phyloP scores from a whole-genome alignment of 2,797 vertebrate species.

The Hypotaenidia okinawae region DNA sequence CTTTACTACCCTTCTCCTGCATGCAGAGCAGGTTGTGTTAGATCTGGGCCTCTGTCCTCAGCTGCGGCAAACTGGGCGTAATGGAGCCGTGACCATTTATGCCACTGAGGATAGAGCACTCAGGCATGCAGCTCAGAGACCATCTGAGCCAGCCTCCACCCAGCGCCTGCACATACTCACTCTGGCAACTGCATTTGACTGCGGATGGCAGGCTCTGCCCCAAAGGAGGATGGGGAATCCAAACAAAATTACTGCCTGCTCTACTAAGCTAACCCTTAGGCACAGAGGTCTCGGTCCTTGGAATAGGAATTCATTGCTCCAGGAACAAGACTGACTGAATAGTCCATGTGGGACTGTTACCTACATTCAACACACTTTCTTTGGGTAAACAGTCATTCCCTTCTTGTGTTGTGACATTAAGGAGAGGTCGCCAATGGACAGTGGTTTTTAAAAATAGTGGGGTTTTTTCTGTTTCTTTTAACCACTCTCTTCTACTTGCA shows the following conservation, averaged over 20 bases:
- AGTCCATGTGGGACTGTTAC: slow-evolving; percentile 16
- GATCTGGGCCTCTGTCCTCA: not conserved
- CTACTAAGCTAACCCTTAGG: slow-evolving; percentile 24
- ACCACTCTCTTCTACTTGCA: slow-evolving; percentile 1
- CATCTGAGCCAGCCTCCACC: not conserved
- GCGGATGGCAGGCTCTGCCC: not conserved
- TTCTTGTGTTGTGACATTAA: slow-evolving; percentile 4
- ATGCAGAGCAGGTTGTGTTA: not conserved
- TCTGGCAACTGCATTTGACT: not conserved
- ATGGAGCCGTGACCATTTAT: not conserved
- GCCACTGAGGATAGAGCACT: not conserved
- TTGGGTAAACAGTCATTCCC: slow-evolving; percentile 6
- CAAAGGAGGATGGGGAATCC: not conserved
- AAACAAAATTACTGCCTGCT: slow-evolving; percentile 41
- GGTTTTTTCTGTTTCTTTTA: not conserved
- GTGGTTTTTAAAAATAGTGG: not conserved
- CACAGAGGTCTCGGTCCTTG: not conserved
- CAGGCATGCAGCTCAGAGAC: not conserved
- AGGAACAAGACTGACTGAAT: not conserved
- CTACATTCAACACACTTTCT: not conserved
- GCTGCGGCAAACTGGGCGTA: not conserved
- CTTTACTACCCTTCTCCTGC: not conserved
- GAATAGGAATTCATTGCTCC: slow-evolving; percentile 1
- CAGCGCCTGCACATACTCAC: fast-evolving
- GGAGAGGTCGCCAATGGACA: not conserved